Conservation (phyloP, 2,797 vertebrate species). For the Typhlichthys subterraneus region DNA sequence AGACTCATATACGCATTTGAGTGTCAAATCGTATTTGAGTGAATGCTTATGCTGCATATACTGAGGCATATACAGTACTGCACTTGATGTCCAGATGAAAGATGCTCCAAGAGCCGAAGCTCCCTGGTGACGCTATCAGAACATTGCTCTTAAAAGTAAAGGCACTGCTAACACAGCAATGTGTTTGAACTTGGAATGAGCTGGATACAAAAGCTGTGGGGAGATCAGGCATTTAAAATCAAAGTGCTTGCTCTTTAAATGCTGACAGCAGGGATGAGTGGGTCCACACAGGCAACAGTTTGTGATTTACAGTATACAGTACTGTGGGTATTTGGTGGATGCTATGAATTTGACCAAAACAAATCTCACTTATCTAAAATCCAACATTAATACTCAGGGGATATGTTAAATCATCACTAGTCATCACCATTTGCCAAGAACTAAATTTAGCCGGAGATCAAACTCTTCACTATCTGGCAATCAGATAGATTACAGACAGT, state of each 20-base stretch:
- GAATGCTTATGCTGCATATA: conserved; percentile 13
- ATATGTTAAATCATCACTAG: neutral
- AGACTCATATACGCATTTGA: conserved; percentile 18
- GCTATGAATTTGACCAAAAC: no score
- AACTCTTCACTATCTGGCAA: conserved; percentile 4
- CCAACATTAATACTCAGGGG: neutral
- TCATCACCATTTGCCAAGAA: conserved; percentile 6
- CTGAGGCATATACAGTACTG: neutral
- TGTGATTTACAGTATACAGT: neutral
- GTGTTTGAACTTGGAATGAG: conserved; percentile 51
- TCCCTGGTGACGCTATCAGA: conserved; percentile 15
- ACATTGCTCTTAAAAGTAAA: conserved; percentile 33
- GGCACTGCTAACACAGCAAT: conserved; percentile 22
- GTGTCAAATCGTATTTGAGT: conserved; percentile 7
- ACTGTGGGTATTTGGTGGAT: neutral
- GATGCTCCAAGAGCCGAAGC: neutral
- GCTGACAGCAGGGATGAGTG: conserved; percentile 24
- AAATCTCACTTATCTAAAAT: neutral
- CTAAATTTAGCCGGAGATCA: conserved; percentile 10
- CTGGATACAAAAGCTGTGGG: conserved; percentile 32
- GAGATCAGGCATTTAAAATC: conserved; percentile 33
- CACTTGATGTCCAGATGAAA: conserved; percentile 21
- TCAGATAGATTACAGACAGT: conserved; percentile 3
- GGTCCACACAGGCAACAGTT: conserved; percentile 17
- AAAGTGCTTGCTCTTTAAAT: conserved; percentile 42